phyloP scores from a whole-genome alignment of 2,888 invertebrate species.

The Lasius platythorax region DNA sequence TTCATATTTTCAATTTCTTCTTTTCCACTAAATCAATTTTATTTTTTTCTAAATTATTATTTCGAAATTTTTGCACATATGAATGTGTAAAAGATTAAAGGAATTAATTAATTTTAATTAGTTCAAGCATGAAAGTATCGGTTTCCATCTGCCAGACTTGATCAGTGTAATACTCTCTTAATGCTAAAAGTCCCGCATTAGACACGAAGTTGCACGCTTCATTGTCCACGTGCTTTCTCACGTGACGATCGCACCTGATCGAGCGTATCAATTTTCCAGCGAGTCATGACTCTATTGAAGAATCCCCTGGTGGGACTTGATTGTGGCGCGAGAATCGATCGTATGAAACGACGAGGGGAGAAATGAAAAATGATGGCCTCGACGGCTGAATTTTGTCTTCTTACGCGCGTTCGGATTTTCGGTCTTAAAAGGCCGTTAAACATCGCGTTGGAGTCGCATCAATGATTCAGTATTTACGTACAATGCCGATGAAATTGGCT shows the following conservation, averaged over 20 bases:
- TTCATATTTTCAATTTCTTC: not conserved
- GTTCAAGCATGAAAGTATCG: not conserved
- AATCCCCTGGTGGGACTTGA: conserved; percentile 64
- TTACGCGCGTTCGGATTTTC: conserved; percentile 58
- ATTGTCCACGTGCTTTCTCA: conserved; percentile 54
- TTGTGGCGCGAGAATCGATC: conserved; percentile 77
- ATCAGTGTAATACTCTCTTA: not conserved
- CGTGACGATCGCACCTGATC: conserved; percentile 47
- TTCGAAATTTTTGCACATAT: not conserved
- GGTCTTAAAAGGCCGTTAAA: conserved; percentile 82
- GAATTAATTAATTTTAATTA: not conserved
- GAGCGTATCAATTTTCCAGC: conserved; percentile 70
- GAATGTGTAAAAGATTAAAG: not conserved
- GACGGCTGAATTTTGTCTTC: conserved; percentile 58
- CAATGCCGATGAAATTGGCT: conserved; percentile 82
- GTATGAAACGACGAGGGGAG: conserved; percentile 70
- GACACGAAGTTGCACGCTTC: conserved; percentile 56
- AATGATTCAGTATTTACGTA: conserved; percentile 83
- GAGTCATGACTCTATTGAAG: conserved; percentile 61
- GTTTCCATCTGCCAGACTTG: not conserved
- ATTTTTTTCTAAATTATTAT: not conserved
- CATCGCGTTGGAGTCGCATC: conserved; percentile 73
- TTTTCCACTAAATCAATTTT: not conserved
- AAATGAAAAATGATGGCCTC: conserved; percentile 78
- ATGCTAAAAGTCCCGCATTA: conserved; percentile 30